Evolutionary conservation across 1,140 invertebrate species (phyloP).

Genomic region (Lysiphlebus fabarum): DNA sequence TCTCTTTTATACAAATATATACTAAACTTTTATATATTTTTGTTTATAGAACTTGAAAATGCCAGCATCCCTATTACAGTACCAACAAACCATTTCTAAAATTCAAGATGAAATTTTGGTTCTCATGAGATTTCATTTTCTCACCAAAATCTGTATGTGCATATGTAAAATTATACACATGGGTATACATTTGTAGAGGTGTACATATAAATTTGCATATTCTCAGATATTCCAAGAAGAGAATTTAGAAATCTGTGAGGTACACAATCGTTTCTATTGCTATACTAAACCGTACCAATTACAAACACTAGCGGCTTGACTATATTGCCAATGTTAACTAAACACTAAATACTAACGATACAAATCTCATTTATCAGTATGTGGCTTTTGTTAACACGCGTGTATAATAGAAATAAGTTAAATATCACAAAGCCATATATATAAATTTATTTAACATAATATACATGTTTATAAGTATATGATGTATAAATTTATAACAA

Average conservation of each 20-base stretch:
- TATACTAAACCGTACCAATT: slow-evolving; percentile 53
- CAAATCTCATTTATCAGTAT: slow-evolving; percentile 29
- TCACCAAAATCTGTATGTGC: too few species aligned
- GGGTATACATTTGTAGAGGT: too few species aligned
- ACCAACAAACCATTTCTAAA: not conserved
- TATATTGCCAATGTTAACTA: slow-evolving; percentile 48
- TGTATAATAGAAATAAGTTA: not conserved
- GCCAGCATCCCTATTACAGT: slow-evolving; percentile 1
- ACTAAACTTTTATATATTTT: not conserved
- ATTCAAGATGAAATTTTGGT: not conserved
- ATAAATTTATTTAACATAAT: not conserved
- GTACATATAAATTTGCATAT: too few species aligned
- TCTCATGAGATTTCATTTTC: too few species aligned
- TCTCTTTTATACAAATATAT: slow-evolving; percentile 2
- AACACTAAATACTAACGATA: slow-evolving; percentile 54
- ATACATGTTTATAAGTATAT: not conserved
- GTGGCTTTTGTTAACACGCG: not conserved
- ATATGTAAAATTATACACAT: too few species aligned
- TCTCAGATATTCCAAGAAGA: slow-evolving; percentile 2
- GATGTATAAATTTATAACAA: not conserved
- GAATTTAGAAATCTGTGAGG: slow-evolving; percentile 45
- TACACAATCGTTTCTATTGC: slow-evolving; percentile 51
- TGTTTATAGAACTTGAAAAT: slow-evolving; percentile 1
- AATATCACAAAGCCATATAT: too few species aligned
- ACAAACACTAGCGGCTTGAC: slow-evolving; percentile 53